phyloP scores from a whole-genome alignment of 2,113 vertebrate species.

The Catharus fuscescens region DNA sequence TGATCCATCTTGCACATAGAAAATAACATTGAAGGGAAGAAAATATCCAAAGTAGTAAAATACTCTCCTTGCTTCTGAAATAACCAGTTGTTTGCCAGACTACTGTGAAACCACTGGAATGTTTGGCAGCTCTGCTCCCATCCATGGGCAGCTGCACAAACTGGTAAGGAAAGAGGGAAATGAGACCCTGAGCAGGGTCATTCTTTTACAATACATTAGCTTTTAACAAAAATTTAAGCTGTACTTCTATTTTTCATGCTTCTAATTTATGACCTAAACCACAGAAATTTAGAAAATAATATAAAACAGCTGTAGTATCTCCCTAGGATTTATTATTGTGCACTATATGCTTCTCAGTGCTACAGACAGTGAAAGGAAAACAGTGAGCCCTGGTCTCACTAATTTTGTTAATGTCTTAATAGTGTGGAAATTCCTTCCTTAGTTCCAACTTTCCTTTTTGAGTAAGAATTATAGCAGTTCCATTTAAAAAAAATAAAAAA shows the following conservation, averaged over 20 bases:
- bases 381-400: not conserved
- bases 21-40: not conserved
- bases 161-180: not conserved
- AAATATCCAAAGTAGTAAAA: not conserved
- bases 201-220: not conserved
- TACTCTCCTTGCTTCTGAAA: not conserved
- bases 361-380: not conserved
- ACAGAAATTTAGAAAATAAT: not conserved
- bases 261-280: not conserved
- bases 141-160: not conserved
- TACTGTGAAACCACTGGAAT: not conserved
- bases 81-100: not conserved
- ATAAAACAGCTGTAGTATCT: not conserved
- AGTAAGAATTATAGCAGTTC: not conserved
- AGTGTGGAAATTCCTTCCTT: not conserved
- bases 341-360: not conserved
- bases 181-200: not conserved
- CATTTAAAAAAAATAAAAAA: not conserved
- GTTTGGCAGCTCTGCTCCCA: not conserved
- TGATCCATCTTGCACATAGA: not conserved
- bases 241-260: not conserved
- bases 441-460: not conserved
- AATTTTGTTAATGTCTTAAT: not conserved
- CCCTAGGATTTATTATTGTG: not conserved
- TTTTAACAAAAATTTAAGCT: not conserved